Evolutionary conservation across 2,888 invertebrate genomes (phyloP).

Genomic region (Apodemia zela): DNA sequence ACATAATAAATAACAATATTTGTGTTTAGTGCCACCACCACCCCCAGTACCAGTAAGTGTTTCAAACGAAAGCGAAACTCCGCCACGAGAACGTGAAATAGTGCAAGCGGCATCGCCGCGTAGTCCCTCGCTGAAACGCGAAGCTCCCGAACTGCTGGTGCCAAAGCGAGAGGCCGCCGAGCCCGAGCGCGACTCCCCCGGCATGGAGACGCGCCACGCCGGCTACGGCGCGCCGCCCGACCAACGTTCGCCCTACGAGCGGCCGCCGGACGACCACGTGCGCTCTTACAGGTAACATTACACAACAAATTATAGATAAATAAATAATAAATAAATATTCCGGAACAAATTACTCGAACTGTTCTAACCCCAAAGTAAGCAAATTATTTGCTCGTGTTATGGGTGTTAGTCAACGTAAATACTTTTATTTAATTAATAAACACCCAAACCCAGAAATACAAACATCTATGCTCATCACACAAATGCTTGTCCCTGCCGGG

Average conservation of each 20-base stretch:
- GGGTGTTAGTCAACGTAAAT: no score
- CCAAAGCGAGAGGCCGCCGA: slow-evolving; percentile 84
- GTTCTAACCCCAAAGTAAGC: no score
- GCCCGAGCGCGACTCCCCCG: slow-evolving; percentile 86
- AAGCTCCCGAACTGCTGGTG: slow-evolving; percentile 80
- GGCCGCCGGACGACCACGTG: slow-evolving; percentile 82
- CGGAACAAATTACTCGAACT: no score
- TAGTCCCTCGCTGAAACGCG: slow-evolving; percentile 70
- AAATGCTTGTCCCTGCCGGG: no score
- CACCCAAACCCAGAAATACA: no score
- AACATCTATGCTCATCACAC: no score
- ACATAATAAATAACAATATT: no score
- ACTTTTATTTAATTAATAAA: no score
- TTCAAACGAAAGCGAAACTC: slow-evolving; percentile 38
- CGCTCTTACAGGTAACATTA: slow-evolving; percentile 75
- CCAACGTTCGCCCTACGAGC: slow-evolving; percentile 85
- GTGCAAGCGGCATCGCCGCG: slow-evolving; percentile 52
- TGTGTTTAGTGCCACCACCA: slow-evolving; percentile 39
- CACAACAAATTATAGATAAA: no score
- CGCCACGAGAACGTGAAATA: slow-evolving; percentile 39
- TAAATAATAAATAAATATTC: no score
- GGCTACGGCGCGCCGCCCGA: slow-evolving; percentile 84
- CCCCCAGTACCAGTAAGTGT: slow-evolving; percentile 40
- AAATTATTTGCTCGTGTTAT: no score
- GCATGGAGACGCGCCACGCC: slow-evolving; percentile 85